Evolutionary conservation across 1,140 invertebrate genomes (phyloP).

Genomic region (Mylabris phalerata): DNA sequence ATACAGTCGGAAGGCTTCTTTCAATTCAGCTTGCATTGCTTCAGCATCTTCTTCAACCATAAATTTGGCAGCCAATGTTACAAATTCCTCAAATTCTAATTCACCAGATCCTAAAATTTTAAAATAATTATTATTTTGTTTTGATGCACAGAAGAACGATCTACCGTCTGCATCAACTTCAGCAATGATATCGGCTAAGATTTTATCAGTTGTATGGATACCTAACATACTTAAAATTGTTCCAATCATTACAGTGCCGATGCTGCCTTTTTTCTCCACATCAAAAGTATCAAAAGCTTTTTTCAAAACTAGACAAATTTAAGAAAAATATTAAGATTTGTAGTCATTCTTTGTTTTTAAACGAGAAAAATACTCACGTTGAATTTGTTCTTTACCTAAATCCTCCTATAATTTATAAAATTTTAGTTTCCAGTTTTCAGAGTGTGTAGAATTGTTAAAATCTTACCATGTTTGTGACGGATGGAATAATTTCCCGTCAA

Average conservation of each 20-base stretch:
- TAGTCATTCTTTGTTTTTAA: not conserved
- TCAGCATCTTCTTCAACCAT: slow-evolving; percentile 86
- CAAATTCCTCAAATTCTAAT: slow-evolving; percentile 88
- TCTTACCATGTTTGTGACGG: no score
- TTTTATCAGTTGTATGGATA: slow-evolving; percentile 66
- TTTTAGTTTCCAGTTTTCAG: no score
- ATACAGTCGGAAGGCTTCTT: slow-evolving; percentile 86
- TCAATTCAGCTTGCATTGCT: slow-evolving; percentile 75
- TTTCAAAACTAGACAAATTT: slow-evolving; percentile 55
- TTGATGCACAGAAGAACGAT: not conserved
- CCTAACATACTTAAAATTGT: slow-evolving; percentile 79
- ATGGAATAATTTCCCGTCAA: no score
- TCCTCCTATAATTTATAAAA: slow-evolving; percentile 49
- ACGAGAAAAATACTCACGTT: slow-evolving; percentile 47
- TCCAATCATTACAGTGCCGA: slow-evolving; percentile 71
- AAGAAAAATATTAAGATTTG: not conserved
- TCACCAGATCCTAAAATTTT: slow-evolving; percentile 52
- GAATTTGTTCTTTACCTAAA: slow-evolving; percentile 60
- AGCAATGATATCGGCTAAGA: slow-evolving; percentile 65
- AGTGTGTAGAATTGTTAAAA: no score
- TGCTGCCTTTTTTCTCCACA: slow-evolving; percentile 76
- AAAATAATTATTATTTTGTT: not conserved
- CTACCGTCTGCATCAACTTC: slow-evolving; percentile 77
- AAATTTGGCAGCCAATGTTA: slow-evolving; percentile 73
- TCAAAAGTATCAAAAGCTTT: slow-evolving; percentile 87